A percentile compares a stretch with the other conserved stretches of the same genome.
Conservation (phyloP, 1,140 invertebrate species). For the Neuroterus valhalla region DNA sequence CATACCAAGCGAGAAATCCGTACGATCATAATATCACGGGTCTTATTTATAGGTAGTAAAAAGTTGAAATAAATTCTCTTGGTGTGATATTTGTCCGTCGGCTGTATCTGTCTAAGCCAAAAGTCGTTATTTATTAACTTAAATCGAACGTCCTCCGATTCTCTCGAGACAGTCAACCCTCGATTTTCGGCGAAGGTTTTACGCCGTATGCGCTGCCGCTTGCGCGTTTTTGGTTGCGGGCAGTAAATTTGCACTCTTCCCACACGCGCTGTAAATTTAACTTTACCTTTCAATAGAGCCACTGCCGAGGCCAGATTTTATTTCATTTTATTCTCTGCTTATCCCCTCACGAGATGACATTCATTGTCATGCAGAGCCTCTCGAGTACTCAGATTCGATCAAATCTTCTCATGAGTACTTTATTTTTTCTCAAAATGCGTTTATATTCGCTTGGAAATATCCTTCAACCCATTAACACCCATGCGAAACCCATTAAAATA, state of each 20-base stretch:
- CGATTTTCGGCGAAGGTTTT: conserved; percentile 60
- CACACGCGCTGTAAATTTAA: conserved; percentile 61
- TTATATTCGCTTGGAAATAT: neutral
- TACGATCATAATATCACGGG: conserved; percentile 50
- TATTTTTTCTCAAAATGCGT: neutral
- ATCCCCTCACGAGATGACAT: neutral
- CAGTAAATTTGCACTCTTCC: conserved; percentile 69
- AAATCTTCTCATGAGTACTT: neutral
- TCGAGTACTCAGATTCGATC: conserved; percentile 5
- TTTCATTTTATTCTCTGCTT: conserved; percentile 41
- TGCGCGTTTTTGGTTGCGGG: conserved; percentile 38
- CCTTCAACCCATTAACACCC: too few relatives aligned
- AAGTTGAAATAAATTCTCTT: conserved; percentile 63
- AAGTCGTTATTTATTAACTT: conserved; percentile 60
- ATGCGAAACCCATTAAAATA: too few relatives aligned
- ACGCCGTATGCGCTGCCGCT: conserved; percentile 30
- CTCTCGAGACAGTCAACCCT: conserved; percentile 43
- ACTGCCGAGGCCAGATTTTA: conserved; percentile 40
- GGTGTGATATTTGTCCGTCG: conserved; percentile 4
- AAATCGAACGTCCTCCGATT: conserved; percentile 47
- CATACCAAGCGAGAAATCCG: neutral
- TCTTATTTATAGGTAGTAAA: conserved; percentile 63
- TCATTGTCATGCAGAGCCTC: neutral
- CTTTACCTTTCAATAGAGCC: conserved; percentile 60
- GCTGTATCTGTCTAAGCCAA: conserved; percentile 17